Percentiles rank a stretch among this genome's conserved stretches.
Conservation (phyloP, 35 echinoderm and acorn worm genomes). For the Heliocidaris tuberculata region DNA sequence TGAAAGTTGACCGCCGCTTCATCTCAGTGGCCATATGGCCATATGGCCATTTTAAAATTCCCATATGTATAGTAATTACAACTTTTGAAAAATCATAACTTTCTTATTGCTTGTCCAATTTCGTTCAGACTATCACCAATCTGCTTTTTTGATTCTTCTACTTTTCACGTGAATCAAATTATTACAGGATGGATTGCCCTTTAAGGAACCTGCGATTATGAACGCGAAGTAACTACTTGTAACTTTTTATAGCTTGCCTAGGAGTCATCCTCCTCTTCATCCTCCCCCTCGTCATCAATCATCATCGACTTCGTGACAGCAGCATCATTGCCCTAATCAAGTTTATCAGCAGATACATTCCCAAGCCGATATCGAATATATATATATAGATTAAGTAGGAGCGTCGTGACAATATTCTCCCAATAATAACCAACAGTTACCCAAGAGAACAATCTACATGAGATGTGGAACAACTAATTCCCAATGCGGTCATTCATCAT, state of each 20-base stretch:
- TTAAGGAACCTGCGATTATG: no score
- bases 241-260: not conserved
- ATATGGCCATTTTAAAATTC: no score
- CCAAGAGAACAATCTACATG: not conserved
- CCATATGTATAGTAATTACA: no score
- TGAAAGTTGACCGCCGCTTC: no score
- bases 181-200: no score
- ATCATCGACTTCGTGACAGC: slow-evolving; percentile 15
- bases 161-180: no score
- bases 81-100: no score
- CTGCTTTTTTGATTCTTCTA: no score
- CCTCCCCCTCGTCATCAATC: not conserved
- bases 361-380: not conserved
- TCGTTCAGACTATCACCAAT: no score
- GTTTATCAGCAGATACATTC: not conserved
- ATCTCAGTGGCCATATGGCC: no score
- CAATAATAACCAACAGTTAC: not conserved
- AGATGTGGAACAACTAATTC: not conserved
- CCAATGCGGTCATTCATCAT: not conserved
- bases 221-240: no score
- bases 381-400: not conserved
- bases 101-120: no score
- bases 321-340: not conserved
- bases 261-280: not conserved
- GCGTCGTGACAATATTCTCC: not conserved